Conservation (phyloP, 2,888 invertebrate species). For the Drosophila nigricruria region DNA sequence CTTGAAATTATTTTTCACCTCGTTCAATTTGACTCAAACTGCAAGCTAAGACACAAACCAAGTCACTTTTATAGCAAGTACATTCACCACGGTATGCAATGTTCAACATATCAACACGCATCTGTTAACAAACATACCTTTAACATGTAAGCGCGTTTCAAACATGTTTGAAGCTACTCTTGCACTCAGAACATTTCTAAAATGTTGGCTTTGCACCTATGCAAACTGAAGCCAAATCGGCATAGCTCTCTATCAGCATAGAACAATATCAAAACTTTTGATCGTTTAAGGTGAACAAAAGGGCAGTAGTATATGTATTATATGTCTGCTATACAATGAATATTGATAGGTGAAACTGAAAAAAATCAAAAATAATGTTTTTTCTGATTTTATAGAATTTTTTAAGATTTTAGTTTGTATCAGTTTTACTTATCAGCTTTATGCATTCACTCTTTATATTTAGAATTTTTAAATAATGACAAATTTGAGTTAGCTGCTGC, state of each 20-base stretch:
- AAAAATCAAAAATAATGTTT: no score
- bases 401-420: no score
- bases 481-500: not conserved
- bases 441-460: no score
- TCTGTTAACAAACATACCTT: not conserved
- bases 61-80: slow-evolving; percentile 15
- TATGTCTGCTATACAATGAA: not conserved
- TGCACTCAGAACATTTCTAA: not conserved
- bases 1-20: not conserved
- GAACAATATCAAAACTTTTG: not conserved
- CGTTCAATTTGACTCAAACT: slow-evolving; percentile 2
- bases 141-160: not conserved
- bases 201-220: not conserved
- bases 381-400: no score
- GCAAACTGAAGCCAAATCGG: not conserved
- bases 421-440: no score
- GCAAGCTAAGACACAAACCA: slow-evolving; percentile 2
- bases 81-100: not conserved
- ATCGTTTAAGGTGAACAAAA: not conserved
- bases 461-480: not conserved
- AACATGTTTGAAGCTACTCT: slow-evolving; percentile 1
- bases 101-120: no score
- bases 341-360: not conserved
- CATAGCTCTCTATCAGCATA: not conserved
- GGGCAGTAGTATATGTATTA: not conserved